Percentiles rank a stretch among this genome's conserved stretches.
These are phyloP conservation scores for Gavia stellata DNA, from an alignment of 2,113 vertebrate genomes.

Conservation along the genomic window DNA sequence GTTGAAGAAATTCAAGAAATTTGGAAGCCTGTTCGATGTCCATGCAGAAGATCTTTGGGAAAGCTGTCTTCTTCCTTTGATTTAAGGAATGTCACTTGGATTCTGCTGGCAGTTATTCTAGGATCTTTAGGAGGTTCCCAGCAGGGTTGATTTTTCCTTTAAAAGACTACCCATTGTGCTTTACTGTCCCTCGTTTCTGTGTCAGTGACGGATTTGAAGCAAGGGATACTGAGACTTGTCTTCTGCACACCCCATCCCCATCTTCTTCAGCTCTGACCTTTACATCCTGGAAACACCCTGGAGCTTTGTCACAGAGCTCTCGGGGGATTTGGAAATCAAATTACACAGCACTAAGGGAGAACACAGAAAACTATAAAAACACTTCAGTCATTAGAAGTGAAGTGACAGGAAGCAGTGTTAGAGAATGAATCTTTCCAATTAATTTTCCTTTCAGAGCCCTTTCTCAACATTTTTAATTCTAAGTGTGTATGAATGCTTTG, in stretches of 20 bases:
- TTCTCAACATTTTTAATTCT: neutral
- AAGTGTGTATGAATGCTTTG: neutral
- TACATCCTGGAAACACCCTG: neutral
- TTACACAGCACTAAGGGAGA: neutral
- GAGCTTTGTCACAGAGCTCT: slow-evolving; percentile 11
- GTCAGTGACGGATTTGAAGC: neutral
- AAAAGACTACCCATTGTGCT: neutral
- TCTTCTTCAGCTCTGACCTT: slow-evolving; percentile 16
- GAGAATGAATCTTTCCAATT: slow-evolving; percentile 9
- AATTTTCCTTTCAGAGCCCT: neutral
- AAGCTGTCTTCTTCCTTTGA: neutral
- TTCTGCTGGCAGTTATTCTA: neutral
- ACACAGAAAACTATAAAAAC: slow-evolving; percentile 10
- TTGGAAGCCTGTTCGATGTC: neutral
- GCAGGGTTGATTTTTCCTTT: neutral
- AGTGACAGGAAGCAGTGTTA: slow-evolving; percentile 15
- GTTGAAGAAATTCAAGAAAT: neutral
- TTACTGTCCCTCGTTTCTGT: neutral
- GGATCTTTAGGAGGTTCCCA: neutral
- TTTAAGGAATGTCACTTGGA: neutral
- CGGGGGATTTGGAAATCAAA: neutral
- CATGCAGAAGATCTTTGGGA: neutral
- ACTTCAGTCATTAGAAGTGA: slow-evolving; percentile 24
- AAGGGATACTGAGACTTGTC: neutral
- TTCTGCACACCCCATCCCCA: neutral